These are phyloP conservation scores for Dysdera silvatica DNA, from an alignment of 1,140 invertebrate species.

Conservation along the genomic window DNA sequence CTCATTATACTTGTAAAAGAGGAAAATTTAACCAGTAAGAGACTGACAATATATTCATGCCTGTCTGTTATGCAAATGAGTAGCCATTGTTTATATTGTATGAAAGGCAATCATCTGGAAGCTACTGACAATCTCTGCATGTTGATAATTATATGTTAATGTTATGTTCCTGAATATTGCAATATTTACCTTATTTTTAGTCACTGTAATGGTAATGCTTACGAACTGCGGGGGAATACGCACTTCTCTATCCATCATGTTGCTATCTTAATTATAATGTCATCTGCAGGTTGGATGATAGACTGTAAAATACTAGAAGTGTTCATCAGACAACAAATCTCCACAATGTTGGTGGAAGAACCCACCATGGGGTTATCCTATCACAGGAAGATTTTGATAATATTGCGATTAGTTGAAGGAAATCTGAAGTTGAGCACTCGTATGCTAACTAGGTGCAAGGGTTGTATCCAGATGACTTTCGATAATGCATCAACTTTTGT, in stretches of 20 bases:
- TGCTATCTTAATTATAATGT: neutral
- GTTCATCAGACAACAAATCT: neutral
- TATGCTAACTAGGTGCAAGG: too few species aligned
- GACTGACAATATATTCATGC: too few species aligned
- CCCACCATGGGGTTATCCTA: neutral
- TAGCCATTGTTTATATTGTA: neutral
- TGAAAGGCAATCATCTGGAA: neutral
- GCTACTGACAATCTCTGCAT: slow-evolving; percentile 1
- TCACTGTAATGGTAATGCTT: slow-evolving; percentile 3
- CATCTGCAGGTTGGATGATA: neutral
- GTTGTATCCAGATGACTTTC: too few species aligned
- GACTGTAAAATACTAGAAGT: neutral
- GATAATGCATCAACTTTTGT: too few species aligned
- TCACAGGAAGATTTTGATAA: neutral
- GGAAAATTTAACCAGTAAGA: too few species aligned
- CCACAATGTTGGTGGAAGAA: neutral
- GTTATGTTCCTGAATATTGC: neutral
- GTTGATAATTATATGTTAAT: too few species aligned
- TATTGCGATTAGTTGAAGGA: too few species aligned
- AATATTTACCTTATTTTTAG: neutral
- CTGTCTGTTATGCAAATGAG: too few species aligned
- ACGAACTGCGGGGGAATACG: neutral
- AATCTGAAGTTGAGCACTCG: too few species aligned
- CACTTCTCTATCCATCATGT: neutral
- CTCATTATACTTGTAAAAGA: too few species aligned